Evolutionary conservation across 2,888 invertebrate genomes (phyloP).

Genomic region (Amblyjoppa proteus): DNA sequence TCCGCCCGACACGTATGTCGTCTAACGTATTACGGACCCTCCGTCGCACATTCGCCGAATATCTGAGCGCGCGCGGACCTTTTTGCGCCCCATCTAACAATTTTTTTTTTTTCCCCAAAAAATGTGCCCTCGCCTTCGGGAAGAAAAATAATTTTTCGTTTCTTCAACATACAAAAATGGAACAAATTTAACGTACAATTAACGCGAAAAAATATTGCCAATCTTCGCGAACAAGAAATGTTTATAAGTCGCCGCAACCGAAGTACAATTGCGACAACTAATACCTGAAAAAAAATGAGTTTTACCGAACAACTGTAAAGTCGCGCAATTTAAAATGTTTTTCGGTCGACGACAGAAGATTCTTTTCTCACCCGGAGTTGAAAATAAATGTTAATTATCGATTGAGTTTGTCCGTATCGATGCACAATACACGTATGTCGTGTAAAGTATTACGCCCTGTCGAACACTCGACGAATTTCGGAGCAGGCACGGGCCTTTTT

Average conservation of each 20-base stretch:
- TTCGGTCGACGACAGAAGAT: not conserved
- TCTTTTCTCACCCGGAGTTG: too few species aligned
- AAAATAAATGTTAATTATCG: too few species aligned
- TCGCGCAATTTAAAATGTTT: not conserved
- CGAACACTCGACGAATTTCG: not conserved
- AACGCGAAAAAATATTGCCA: too few species aligned
- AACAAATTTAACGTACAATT: too few species aligned
- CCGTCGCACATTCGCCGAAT: not conserved
- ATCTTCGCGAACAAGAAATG: too few species aligned
- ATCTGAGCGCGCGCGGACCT: not conserved
- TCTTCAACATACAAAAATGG: too few species aligned
- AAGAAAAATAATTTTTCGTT: too few species aligned
- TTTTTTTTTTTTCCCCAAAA: not conserved
- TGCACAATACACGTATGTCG: too few species aligned
- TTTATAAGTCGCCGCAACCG: too few species aligned
- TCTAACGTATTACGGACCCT: conserved; percentile 54
- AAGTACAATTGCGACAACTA: too few species aligned
- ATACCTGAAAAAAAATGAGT: too few species aligned
- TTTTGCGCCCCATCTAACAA: conserved; percentile 46
- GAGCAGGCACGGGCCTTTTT: not conserved
- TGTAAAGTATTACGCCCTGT: not conserved
- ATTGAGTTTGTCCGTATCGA: too few species aligned
- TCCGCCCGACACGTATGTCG: conserved; percentile 4
- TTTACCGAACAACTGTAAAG: not conserved
- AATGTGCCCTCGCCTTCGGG: not conserved